phyloP scores from a whole-genome alignment of 2,888 invertebrate genomes.

The Eristalis pertinax region DNA sequence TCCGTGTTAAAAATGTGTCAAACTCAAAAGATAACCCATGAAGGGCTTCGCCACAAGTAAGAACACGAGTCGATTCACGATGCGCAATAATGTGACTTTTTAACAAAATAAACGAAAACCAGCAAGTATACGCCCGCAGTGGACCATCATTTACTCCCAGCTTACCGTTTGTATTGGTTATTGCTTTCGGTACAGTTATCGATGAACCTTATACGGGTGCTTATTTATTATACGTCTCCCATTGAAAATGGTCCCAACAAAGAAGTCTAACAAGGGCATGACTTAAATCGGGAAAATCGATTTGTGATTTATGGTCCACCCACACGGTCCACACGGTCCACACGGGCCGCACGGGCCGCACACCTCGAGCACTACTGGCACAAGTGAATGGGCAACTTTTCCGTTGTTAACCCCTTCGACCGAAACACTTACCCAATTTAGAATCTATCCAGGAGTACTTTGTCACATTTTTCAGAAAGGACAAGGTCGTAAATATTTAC shows the following conservation, averaged over 20 bases:
- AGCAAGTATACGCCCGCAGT: not conserved
- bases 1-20: too few species aligned
- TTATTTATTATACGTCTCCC: not conserved
- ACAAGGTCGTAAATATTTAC: conserved; percentile 59
- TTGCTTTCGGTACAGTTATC: not conserved
- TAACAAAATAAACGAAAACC: not conserved
- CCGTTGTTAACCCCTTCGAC: conserved; percentile 1
- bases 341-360: not conserved
- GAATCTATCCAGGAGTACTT: conserved; percentile 25
- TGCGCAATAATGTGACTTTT: not conserved
- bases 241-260: not conserved
- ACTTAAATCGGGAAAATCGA: conserved; percentile 24
- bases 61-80: not conserved
- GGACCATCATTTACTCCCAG: not conserved
- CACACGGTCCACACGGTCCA: not conserved
- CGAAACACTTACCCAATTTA: conserved; percentile 22
- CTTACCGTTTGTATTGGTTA: not conserved
- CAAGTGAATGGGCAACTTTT: conserved; percentile 12
- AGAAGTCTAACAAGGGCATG: not conserved
- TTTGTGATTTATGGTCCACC: conserved; percentile 41
- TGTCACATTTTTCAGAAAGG: conserved; percentile 42
- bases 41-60: not conserved
- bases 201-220: not conserved
- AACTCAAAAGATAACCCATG: too few species aligned
- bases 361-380: conserved; percentile 7